Conservation (phyloP, 1,140 invertebrate species). For the Gerris buenoi region DNA sequence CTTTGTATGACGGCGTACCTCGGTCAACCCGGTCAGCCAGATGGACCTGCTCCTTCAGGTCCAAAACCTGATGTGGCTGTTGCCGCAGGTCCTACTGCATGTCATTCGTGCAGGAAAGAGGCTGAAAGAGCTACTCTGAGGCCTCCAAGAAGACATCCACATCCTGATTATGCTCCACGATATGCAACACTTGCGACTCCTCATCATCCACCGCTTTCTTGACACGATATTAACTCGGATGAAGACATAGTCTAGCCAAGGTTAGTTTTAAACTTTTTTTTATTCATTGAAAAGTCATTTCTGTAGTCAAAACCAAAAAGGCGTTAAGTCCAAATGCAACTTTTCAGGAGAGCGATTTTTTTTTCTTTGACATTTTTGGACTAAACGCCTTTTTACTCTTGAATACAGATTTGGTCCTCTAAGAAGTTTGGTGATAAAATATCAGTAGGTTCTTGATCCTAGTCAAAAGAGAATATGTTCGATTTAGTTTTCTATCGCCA, state of each 20-base stretch:
- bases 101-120: slow-evolving; percentile 13
- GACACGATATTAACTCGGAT: slow-evolving; percentile 18
- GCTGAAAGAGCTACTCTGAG: slow-evolving; percentile 5
- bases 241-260: slow-evolving; percentile 17
- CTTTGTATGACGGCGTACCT: slow-evolving; percentile 46
- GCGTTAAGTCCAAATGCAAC: too few species aligned
- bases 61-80: slow-evolving; percentile 6
- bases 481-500: too few species aligned
- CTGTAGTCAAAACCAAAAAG: too few species aligned
- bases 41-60: slow-evolving; percentile 32
- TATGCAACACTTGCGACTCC: slow-evolving; percentile 2
- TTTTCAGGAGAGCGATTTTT: too few species aligned
- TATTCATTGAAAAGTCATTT: too few species aligned
- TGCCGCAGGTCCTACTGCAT: slow-evolving; percentile 8
- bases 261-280: too few species aligned
- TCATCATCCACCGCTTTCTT: slow-evolving; percentile 11
- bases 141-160: slow-evolving; percentile 2
- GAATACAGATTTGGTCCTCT: too few species aligned
- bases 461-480: too few species aligned
- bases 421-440: too few species aligned
- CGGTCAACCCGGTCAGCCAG: slow-evolving; percentile 37
- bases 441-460: too few species aligned
- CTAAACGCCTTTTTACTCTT: too few species aligned
- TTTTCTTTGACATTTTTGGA: too few species aligned
- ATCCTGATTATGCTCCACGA: slow-evolving; percentile 10